A percentile compares a stretch with the other conserved stretches of the same genome.
Evolutionary conservation across 2,113 vertebrate genomes (phyloP).

Genomic region (Desmodus rotundus): DNA sequence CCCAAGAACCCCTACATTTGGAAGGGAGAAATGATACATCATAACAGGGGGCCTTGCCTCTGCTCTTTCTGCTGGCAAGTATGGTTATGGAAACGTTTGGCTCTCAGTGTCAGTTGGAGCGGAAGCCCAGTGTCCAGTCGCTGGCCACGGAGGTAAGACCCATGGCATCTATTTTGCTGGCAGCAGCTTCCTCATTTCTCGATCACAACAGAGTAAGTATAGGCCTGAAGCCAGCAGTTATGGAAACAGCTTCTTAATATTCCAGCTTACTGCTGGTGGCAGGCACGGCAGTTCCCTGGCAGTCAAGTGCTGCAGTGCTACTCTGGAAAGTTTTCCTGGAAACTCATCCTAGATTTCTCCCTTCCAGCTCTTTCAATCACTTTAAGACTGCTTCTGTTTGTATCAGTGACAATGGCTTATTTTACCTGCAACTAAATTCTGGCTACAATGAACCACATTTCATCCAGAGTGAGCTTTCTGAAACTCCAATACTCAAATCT

Average conservation of each 20-base stretch:
- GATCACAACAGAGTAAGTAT: not conserved
- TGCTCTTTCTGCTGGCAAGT: not conserved
- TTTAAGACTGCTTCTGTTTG: slow-evolving; percentile 35
- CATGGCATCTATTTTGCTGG: not conserved
- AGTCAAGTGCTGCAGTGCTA: slow-evolving; percentile 27
- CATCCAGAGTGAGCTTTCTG: not conserved
- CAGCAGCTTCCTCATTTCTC: slow-evolving; percentile 31
- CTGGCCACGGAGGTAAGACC: not conserved
- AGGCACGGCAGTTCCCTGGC: slow-evolving; percentile 18
- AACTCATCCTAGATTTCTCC: slow-evolving; percentile 44
- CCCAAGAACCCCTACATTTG: not conserved
- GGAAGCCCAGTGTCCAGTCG: not conserved
- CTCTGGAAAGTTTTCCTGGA: slow-evolving; percentile 58
- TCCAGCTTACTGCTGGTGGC: slow-evolving; percentile 27
- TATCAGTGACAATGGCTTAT: not conserved
- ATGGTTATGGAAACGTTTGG: not conserved
- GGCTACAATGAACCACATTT: not conserved
- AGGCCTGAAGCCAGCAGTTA: slow-evolving; percentile 29
- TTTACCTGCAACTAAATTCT: slow-evolving; percentile 38
- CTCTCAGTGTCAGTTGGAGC: not conserved
- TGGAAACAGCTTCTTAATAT: slow-evolving; percentile 44
- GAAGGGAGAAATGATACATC: not conserved
- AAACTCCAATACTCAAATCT: slow-evolving; percentile 18
- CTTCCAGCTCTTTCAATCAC: not conserved
- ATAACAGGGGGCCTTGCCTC: not conserved